A percentile compares a stretch with the other conserved stretches of the same genome.
phyloP scores from a whole-genome alignment of 1,140 invertebrate species.

The Drosophila dunni region DNA sequence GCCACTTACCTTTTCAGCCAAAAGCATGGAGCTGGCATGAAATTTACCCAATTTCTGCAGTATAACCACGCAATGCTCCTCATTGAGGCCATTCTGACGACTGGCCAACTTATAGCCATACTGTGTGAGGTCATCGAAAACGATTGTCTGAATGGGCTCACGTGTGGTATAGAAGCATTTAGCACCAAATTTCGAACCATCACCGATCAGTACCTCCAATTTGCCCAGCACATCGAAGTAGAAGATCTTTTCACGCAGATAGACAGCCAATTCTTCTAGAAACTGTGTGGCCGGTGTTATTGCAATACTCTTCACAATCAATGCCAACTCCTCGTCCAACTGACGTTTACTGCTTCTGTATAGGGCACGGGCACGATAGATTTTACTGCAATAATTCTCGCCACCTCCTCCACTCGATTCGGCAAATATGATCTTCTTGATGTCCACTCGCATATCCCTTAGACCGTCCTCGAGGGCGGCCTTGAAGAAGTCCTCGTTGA shows the following conservation, averaged over 20 bases:
- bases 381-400: slow-evolving; percentile 83
- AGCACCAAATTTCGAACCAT: slow-evolving; percentile 73
- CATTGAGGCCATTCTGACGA: slow-evolving; percentile 74
- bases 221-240: slow-evolving; percentile 80
- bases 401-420: slow-evolving; percentile 72
- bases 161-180: slow-evolving; percentile 77
- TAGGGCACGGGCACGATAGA: slow-evolving; percentile 69
- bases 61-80: slow-evolving; percentile 78
- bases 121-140: slow-evolving; percentile 82
- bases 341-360: slow-evolving; percentile 75
- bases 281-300: slow-evolving; percentile 81
- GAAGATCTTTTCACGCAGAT: slow-evolving; percentile 79
- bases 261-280: slow-evolving; percentile 78
- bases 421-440: slow-evolving; percentile 76
- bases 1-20: slow-evolving; percentile 68
- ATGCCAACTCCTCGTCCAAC: slow-evolving; percentile 71
- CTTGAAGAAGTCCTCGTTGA: slow-evolving; percentile 80
- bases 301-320: slow-evolving; percentile 79
- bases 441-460: slow-evolving; percentile 72
- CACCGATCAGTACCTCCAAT: slow-evolving; percentile 74
- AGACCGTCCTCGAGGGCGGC: slow-evolving; percentile 74
- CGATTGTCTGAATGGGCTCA: slow-evolving; percentile 79
- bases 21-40: slow-evolving; percentile 79
- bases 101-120: slow-evolving; percentile 80
- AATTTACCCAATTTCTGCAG: slow-evolving; percentile 76